Evolutionary conservation across 2,797 vertebrate species (phyloP).

Genomic region (Rhynchonycteris naso): DNA sequence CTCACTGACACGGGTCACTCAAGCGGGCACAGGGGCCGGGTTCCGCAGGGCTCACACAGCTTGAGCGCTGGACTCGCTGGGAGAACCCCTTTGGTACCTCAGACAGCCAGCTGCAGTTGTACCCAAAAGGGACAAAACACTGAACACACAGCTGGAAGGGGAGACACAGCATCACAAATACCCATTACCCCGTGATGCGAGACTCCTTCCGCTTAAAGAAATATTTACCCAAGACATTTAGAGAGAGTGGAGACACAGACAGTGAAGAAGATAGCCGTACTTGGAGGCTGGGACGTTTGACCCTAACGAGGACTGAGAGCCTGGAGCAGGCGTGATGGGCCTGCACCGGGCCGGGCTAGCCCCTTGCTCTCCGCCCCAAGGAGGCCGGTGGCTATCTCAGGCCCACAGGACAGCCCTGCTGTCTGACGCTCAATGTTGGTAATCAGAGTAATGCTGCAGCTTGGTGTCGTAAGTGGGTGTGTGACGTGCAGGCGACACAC

Average conservation of each 20-base stretch:
- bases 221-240: constrained; percentile 59
- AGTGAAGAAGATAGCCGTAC: not conserved
- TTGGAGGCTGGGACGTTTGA: constrained; percentile 44
- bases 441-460: not conserved
- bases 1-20: not conserved
- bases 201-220: constrained; percentile 61
- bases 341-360: not conserved
- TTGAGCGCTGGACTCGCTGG: constrained; percentile 15
- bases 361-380: constrained; percentile 12
- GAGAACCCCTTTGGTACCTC: constrained; percentile 29
- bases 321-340: constrained; percentile 18
- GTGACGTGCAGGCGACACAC: not conserved
- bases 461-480: not conserved
- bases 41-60: not conserved
- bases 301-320: constrained; percentile 32
- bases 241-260: not conserved
- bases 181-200: constrained; percentile 61
- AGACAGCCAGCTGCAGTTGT: constrained; percentile 48
- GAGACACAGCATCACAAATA: constrained; percentile 52
- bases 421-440: constrained; percentile 43
- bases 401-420: not conserved
- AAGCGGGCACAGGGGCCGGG: rapidly evolving
- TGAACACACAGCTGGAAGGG: constrained; percentile 44
- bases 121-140: constrained; percentile 54
- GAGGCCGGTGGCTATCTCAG: constrained; percentile 55